A percentile compares a stretch with the other conserved stretches of the same genome.
phyloP scores from a whole-genome alignment of 2,797 vertebrate genomes.

The Bucorvus abyssinicus region DNA sequence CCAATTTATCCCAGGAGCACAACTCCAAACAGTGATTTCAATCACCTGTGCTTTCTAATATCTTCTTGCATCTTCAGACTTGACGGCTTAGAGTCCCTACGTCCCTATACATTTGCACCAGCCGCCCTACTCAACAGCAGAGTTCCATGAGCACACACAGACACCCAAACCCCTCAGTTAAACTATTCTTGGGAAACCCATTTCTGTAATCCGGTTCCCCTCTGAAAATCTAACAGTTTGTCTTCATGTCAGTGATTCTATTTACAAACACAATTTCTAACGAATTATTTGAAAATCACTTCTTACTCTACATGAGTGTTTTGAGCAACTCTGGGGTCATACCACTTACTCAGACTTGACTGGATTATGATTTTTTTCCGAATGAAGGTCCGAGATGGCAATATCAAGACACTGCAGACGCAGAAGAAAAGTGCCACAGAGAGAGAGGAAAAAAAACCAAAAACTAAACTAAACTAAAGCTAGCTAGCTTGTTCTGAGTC shows the following conservation, averaged over 20 bases:
- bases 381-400: neutral
- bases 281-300: neutral
- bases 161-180: neutral
- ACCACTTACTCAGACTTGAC: neutral
- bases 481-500: neutral
- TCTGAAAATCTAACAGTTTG: neutral
- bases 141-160: neutral
- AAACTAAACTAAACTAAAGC: neutral
- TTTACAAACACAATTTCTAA: neutral
- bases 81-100: fast-evolving
- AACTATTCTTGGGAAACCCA: neutral
- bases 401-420: neutral
- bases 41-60: neutral
- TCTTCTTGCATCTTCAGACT: neutral
- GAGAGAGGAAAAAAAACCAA: neutral
- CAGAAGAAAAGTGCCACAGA: neutral
- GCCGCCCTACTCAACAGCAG: neutral
- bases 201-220: neutral
- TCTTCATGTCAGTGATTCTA: neutral
- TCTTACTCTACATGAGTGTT: neutral
- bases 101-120: neutral
- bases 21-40: neutral
- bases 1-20: neutral
- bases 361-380: neutral
- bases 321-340: neutral